These are phyloP conservation scores for Galleria mellonella DNA, from an alignment of 1,140 invertebrate genomes.

Conservation along the genomic window DNA sequence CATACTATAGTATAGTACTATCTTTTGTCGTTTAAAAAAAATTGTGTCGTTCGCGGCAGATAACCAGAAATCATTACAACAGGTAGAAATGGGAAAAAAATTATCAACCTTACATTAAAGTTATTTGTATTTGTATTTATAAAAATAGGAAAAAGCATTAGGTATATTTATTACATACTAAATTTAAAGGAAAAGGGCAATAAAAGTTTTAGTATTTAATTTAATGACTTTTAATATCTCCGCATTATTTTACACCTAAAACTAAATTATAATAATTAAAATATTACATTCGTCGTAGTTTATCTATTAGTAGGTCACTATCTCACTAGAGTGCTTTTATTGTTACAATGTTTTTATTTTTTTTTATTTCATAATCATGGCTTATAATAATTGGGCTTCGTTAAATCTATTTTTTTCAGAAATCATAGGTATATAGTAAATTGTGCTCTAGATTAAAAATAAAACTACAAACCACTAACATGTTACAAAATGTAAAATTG, in stretches of 20 bases:
- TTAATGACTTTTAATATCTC: conserved; percentile 3
- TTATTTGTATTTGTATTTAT: too few species aligned
- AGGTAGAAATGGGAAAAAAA: too few species aligned
- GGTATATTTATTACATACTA: not conserved
- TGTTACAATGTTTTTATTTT: conserved; percentile 2
- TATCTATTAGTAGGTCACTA: conserved; percentile 7
- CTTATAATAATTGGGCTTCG: conserved; percentile 11
- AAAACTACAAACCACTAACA: conserved; percentile 1
- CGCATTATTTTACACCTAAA: conserved; percentile 9
- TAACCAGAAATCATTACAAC: too few species aligned
- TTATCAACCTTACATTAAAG: too few species aligned
- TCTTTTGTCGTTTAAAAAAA: too few species aligned
- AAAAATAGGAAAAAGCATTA: too few species aligned
- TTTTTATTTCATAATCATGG: too few species aligned
- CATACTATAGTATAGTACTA: too few species aligned
- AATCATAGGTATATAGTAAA: not conserved
- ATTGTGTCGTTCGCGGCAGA: too few species aligned
- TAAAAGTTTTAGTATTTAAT: not conserved
- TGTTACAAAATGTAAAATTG: conserved; percentile 14
- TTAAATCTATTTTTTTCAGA: not conserved
- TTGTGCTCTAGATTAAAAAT: too few species aligned
- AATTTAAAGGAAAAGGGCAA: not conserved
- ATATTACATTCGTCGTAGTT: conserved; percentile 5
- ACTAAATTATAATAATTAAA: conserved; percentile 9
- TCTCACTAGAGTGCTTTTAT: conserved; percentile 18